Base-by-base conservation (phyloP, 92 coral and sea anemone genomes). In the Epizoanthus ramosus region DNA sequence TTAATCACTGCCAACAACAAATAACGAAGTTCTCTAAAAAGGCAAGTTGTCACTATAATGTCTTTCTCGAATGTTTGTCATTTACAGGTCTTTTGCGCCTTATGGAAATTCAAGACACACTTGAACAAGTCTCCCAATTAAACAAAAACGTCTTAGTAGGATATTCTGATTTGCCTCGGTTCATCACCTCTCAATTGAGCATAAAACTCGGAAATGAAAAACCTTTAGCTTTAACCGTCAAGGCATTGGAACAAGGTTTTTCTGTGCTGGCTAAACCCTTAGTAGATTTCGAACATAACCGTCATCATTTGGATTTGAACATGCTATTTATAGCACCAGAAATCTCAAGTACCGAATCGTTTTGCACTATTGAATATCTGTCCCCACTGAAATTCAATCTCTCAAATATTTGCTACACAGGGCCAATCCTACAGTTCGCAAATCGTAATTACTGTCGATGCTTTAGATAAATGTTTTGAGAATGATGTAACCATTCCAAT, bases 221-320 rank as follows among this genome's bases (percentile, higher is more conserved):
- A 1, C 16, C 83, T 43, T 58, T 88, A 75, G 18, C 24, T 6
- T 57, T 31, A 56, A 85, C 92, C 2, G 52, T 47, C 4, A 58
- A 70, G 9, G 87, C 87, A 18, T 24, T 88, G 2, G 66, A 79
- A n/a, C 68, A 86, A 37, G 88, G 91, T 53, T 79, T 72, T 9
- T 81, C 88, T n/a, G 43, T 88, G 8, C 58, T 88, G 14, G 39
- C 82, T 6, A 83, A 63, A 21, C 87, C 90, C 4, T 31, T 64
- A 21, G 24, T 64, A 10, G 84, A 87, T 43, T 28, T 75, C 39
- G 80, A 87, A 75, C 87, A 75, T 61, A 17, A 75, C 6, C 41
- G 74, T 7, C 5, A 37, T 9, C 8, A 65, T 31, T 57, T 87
- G 6, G 73, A 67, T 8, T 64, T 65, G 13, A 82, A 65, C 21